Evolutionary conservation across 2,113 vertebrate species (phyloP), one percentile per base, ranked within the genome.

Genomic region (Synchiropus splendidus): DNA sequence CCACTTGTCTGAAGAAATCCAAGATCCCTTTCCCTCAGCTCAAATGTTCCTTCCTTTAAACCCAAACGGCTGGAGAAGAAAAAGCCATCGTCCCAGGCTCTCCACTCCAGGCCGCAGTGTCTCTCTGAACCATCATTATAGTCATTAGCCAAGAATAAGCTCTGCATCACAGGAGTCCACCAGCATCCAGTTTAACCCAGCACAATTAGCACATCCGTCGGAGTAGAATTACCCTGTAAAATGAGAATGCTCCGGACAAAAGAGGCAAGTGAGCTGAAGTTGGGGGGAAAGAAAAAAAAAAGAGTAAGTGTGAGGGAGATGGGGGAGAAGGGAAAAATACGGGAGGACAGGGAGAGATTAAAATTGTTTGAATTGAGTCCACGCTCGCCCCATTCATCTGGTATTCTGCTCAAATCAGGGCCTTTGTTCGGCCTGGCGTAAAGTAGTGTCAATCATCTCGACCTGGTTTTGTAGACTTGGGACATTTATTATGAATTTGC

Each of bases 401-500:
- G 79, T 77, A 84, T 88, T 87, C 83, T 80, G 75, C 74, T 81
- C 77, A 84, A 87, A 87, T 88, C 84, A 81, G 77, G 62, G 72
- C 79, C 85, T 86, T 88, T 88, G 84, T 86, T 77, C 54, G 16
- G 74, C 58, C 69, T 57, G 64, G 70, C 79, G 72, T 76, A 86
- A 86, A 88, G 84, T 84, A 80, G 79, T 84, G 83, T 87, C 86
- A 88, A 88, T 88, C 84, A 88, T 85, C 79, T 83, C 79, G 62
- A 79, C 80, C 83, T 61, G 67, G 59, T 82, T 84, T 80, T 81
- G 75, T 82, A 71, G 63, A 74, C 75, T 64, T 69, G 69, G 79
- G 66, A 84, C 81, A 85, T 86, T 85, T 86, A 83, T 86, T 84
- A 86, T 86, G 82, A 88, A 86, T 86, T 86, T 86, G 77, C 80